Conservation (phyloP, 2,888 invertebrate genomes). For the Ecliptopera silaceata region DNA sequence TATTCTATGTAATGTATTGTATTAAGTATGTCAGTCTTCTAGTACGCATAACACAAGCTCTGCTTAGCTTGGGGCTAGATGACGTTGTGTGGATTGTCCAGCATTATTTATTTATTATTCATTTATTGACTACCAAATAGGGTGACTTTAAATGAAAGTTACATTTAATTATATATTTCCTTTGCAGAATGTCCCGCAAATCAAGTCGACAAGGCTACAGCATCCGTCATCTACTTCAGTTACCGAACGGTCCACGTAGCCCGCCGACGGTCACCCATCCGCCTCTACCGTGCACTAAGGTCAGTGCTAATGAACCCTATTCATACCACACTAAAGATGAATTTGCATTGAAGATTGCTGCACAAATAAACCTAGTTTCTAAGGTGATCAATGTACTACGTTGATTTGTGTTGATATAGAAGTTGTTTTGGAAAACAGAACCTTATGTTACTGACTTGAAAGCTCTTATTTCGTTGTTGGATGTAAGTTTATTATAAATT, state of each 20-base stretch:
- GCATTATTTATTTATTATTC: no score
- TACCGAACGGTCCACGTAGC: slow-evolving; percentile 69
- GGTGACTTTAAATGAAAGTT: no score
- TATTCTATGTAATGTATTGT: no score
- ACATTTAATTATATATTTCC: no score
- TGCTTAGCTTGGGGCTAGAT: no score
- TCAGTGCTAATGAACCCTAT: slow-evolving; percentile 42
- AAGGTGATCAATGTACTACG: neutral
- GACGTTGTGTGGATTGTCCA: no score
- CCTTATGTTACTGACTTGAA: neutral
- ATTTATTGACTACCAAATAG: no score
- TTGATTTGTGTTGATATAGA: neutral
- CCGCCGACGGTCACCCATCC: slow-evolving; percentile 61
- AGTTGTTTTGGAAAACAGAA: neutral
- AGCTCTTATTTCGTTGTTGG: neutral
- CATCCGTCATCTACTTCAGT: slow-evolving; percentile 77
- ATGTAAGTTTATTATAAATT: neutral
- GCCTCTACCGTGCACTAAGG: slow-evolving; percentile 71
- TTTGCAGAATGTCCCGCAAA: slow-evolving; percentile 76
- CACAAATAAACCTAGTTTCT: neutral
- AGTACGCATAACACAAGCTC: no score
- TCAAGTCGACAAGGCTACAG: slow-evolving; percentile 73
- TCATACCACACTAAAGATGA: neutral
- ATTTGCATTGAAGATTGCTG: neutral
- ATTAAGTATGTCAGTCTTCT: no score